Base-by-base conservation (phyloP, 2,797 vertebrate genomes). In the Chrysocyon brachyurus region DNA sequence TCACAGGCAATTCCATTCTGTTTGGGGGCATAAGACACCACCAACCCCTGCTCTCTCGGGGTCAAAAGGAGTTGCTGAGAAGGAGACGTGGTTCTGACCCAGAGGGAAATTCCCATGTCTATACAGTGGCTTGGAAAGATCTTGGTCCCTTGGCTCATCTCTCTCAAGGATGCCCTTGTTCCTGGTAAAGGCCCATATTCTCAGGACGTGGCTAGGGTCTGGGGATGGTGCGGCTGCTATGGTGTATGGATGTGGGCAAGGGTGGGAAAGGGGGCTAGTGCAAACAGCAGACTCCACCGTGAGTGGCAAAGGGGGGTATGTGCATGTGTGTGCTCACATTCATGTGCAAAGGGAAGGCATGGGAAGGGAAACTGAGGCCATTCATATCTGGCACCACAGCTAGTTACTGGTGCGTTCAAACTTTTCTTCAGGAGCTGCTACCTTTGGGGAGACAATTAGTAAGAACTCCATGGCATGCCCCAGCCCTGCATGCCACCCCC, bases 1-100 rank as follows among this genome's bases (percentile, higher is more conserved):
- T 98, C 97, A 97, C 21, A 66, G 90, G 73, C 85, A 94, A 91
- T 94, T 96, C 90, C 73, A 24, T 59, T 88, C 87, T 75, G 88
- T 94, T 64, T 79, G 21, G 78, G 85, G 85, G 56, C 19, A 17
- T n/a, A 26, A 89, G 95, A 70, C 40, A 46, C 40, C 75, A 4
- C 36, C 36, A 36, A 3, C 36, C 36, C 36, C 36, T 1, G 36
- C 36, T 36, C 36, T 36, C 22, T 40, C 33, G 86, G 61, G 59
- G 68, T 33, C 21, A 31, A 19, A 72, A 64, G 21, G 16, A 54
- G 56, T 33, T 95, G 64, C 87, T 63, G 82, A 84, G 92, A 92
- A 96, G 83, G 64, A 49, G 33, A 56, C 19, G 28, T 12, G 19
- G 31, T 68, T 70, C 36, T 82, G 46, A 89, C 79, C 94, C 12